Conservation (phyloP, 2,797 vertebrate genomes). For the Botia almorhae region DNA sequence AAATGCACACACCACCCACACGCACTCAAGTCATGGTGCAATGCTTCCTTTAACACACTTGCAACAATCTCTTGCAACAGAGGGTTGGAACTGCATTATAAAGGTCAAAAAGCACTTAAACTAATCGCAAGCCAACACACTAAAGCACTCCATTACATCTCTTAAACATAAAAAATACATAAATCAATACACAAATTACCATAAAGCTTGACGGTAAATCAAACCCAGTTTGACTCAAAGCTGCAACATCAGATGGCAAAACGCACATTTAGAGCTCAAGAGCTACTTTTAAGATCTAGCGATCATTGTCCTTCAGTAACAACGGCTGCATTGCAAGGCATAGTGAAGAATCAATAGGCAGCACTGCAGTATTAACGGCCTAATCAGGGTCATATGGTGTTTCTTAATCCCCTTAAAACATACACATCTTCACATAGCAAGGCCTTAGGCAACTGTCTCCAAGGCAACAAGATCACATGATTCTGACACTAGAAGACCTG, state of each 20-base stretch:
- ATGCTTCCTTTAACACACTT: slow-evolving; percentile 69
- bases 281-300: not conserved
- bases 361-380: not conserved
- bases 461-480: slow-evolving; percentile 14
- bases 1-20: slow-evolving; percentile 58
- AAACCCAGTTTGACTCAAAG: not conserved
- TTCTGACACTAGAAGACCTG: slow-evolving; percentile 8
- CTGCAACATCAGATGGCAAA: not conserved
- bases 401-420: slow-evolving; percentile 32
- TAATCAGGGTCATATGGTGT: slow-evolving; percentile 24
- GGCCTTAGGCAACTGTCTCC: slow-evolving; percentile 36
- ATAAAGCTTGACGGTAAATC: not conserved
- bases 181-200: not conserved
- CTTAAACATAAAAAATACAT: slow-evolving; percentile 1
- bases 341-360: not conserved
- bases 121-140: slow-evolving; percentile 1
- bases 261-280: not conserved
- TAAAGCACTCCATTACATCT: not conserved
- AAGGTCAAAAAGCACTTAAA: not conserved
- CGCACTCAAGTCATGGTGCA: slow-evolving; percentile 65
- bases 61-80: slow-evolving; percentile 56
- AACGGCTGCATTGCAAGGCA: not conserved
- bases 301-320: not conserved
- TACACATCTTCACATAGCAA: slow-evolving; percentile 5
- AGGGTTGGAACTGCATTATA: not conserved